Evolutionary conservation across 2,888 invertebrate species (phyloP).

Genomic region (Physocephala rufipes): DNA sequence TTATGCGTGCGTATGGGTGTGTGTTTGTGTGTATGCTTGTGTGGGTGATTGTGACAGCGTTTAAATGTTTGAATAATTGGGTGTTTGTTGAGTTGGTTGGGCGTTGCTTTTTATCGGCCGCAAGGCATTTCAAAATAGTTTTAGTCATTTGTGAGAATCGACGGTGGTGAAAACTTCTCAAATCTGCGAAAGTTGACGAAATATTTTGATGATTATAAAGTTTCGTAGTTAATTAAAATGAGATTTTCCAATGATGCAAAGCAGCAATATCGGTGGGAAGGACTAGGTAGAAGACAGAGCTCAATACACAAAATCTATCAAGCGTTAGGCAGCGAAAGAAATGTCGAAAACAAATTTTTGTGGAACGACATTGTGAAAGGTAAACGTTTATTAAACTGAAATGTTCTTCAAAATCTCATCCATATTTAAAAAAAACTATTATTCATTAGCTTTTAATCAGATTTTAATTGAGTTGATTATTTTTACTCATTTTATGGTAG

Average conservation of each 20-base stretch:
- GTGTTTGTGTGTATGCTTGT: neutral
- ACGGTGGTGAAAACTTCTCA: slow-evolving; percentile 1
- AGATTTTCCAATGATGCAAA: slow-evolving; percentile 42
- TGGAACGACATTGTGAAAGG: too few relatives aligned
- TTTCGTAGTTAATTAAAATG: slow-evolving; percentile 56
- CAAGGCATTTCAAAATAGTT: slow-evolving; percentile 26
- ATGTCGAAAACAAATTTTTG: too few relatives aligned
- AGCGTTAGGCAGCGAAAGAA: too few relatives aligned
- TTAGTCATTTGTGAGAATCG: slow-evolving; percentile 5
- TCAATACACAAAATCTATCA: too few relatives aligned
- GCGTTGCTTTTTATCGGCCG: neutral
- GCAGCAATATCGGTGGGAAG: neutral
- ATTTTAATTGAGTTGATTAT: too few relatives aligned
- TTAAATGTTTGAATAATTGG: neutral
- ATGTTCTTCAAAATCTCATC: too few relatives aligned
- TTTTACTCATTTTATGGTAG: too few relatives aligned
- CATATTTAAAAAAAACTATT: too few relatives aligned
- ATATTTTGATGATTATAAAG: slow-evolving; percentile 58
- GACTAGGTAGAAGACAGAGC: neutral
- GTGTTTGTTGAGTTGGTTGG: too few relatives aligned
- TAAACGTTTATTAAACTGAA: too few relatives aligned
- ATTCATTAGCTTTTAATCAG: too few relatives aligned
- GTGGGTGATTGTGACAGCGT: neutral
- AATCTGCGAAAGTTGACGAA: slow-evolving; percentile 45
- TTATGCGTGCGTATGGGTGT: neutral